These are phyloP conservation scores for Camponotus pennsylvanicus DNA, from an alignment of 1,140 invertebrate species.

Conservation along the genomic window DNA sequence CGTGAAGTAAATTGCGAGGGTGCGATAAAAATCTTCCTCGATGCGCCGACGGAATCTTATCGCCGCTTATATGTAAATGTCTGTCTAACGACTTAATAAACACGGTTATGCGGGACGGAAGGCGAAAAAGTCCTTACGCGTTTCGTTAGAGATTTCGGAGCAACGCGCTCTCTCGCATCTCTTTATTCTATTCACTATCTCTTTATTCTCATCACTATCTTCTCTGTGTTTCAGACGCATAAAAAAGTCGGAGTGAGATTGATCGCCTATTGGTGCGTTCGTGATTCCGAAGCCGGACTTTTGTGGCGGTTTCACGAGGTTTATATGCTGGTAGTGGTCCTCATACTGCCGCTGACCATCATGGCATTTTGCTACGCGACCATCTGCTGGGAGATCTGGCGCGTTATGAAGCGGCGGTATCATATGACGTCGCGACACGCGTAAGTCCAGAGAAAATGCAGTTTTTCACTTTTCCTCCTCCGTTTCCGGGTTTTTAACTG, in stretches of 20 bases:
- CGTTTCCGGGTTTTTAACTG: too few relatives aligned
- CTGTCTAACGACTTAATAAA: constrained; percentile 56
- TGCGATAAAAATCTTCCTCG: constrained; percentile 38
- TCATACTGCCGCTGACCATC: constrained; percentile 88
- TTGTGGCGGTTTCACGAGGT: constrained; percentile 89
- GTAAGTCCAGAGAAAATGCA: constrained; percentile 78
- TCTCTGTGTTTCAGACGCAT: constrained; percentile 84
- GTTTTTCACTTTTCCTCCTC: background rate
- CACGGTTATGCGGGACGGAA: background rate
- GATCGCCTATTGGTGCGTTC: constrained; percentile 89
- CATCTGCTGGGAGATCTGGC: constrained; percentile 90
- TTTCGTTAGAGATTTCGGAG: background rate
- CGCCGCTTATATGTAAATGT: background rate
- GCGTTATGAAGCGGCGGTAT: constrained; percentile 86
- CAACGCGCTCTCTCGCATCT: too few relatives aligned
- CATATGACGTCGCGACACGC: constrained; percentile 87
- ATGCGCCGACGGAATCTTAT: constrained; percentile 6
- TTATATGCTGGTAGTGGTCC: constrained; percentile 89
- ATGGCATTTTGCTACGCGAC: constrained; percentile 90
- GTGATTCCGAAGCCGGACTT: constrained; percentile 85
- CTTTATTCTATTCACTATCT: background rate
- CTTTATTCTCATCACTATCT: background rate
- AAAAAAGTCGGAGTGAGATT: constrained; percentile 86
- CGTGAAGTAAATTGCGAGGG: constrained; percentile 14
- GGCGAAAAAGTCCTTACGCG: background rate